Evolutionary conservation across 1,140 invertebrate genomes (phyloP).

Genomic region (Dryas iulia): DNA sequence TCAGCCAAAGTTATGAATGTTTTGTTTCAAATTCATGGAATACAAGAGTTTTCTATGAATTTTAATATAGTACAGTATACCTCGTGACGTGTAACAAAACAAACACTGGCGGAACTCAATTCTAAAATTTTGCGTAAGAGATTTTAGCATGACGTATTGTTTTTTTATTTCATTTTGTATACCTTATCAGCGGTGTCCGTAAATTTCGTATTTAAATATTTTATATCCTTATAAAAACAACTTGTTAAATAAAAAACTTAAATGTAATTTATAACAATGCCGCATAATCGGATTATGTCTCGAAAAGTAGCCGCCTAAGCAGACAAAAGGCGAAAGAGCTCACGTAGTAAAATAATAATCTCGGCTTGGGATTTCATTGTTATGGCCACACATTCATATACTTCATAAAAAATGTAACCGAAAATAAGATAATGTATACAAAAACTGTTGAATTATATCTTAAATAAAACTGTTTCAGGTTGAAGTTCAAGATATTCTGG

Average conservation of each 20-base stretch:
- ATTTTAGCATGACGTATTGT: not conserved
- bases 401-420: slow-evolving; percentile 35
- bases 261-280: not conserved
- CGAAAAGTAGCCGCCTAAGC: slow-evolving; percentile 4
- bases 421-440: slow-evolving; percentile 41
- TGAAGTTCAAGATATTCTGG: not conserved
- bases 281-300: slow-evolving; percentile 10
- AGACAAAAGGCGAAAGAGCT: slow-evolving; percentile 22
- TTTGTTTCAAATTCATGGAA: not conserved
- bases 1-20: not conserved
- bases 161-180: not conserved
- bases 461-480: not conserved
- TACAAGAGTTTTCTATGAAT: not conserved
- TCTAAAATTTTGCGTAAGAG: not conserved
- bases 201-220: not conserved
- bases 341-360: slow-evolving; percentile 31
- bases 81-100: no score
- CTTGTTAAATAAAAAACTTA: not conserved
- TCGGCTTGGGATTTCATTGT: slow-evolving; percentile 30
- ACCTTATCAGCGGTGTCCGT: not conserved
- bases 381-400: slow-evolving; percentile 29
- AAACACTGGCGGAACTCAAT: no score
- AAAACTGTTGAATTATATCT: slow-evolving; percentile 7
- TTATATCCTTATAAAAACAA: not conserved
- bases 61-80: no score